Percentiles rank a stretch among this genome's conserved stretches.
These are phyloP conservation scores for Xanthia togata DNA, from an alignment of 2,888 invertebrate species.

Conservation along the genomic window DNA sequence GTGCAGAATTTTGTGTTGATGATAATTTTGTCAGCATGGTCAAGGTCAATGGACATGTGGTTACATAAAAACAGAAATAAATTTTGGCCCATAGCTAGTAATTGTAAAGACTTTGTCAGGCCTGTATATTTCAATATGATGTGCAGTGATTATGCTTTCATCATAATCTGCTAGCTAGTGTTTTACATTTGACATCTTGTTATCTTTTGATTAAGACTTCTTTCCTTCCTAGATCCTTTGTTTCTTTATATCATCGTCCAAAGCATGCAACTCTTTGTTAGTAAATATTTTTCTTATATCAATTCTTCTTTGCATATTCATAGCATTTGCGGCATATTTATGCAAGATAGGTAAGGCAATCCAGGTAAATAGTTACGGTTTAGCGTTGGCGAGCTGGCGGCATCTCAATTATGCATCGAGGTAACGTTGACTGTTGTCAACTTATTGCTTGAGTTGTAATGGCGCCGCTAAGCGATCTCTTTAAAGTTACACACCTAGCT, in stretches of 20 bases:
- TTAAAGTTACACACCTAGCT: neutral
- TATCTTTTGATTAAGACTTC: neutral
- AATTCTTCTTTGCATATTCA: constrained; percentile 17
- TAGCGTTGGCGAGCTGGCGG: constrained; percentile 30
- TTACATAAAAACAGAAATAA: neutral
- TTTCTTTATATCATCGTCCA: neutral
- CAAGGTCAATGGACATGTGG: constrained; percentile 17
- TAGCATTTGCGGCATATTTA: constrained; percentile 24
- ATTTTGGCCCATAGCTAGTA: neutral
- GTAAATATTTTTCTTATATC: neutral
- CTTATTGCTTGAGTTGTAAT: constrained; percentile 18
- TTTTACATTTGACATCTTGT: neutral
- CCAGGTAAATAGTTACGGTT: constrained; percentile 47
- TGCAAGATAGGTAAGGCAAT: constrained; percentile 35
- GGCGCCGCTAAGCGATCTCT: neutral
- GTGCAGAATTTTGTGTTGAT: constrained; percentile 3
- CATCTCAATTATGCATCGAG: constrained; percentile 21
- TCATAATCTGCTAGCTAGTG: neutral
- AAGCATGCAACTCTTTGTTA: constrained; percentile 4
- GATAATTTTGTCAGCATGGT: constrained; percentile 6
- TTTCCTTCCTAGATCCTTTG: neutral
- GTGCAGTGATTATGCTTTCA: neutral
- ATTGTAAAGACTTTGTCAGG: neutral
- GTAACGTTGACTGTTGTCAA: constrained; percentile 15
- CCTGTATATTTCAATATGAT: neutral